Evolutionary conservation across 2,113 vertebrate genomes (phyloP), one percentile per base, ranked within the genome.

Genomic region (Rhabdornis inornatus): DNA sequence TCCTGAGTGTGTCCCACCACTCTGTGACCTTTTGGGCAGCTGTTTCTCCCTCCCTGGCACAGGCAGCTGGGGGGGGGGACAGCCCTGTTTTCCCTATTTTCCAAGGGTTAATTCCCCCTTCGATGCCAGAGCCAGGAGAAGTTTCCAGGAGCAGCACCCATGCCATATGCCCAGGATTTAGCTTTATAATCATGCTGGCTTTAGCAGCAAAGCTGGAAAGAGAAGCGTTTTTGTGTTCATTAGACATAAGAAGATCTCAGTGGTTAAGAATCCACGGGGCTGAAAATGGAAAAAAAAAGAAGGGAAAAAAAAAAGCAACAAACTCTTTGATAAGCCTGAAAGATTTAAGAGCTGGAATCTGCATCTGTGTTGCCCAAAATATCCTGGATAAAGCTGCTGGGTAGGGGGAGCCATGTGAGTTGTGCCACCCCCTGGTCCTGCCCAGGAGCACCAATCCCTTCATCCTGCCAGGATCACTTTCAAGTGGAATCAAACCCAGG

Each of bases 181-280:
- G 57, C 74, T 94, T 80, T 90, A 92, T 95, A 97, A 97, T 97
- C 96, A 92, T 91, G 92, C 86, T 75, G 88, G 88, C 77, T 96
- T 96, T 95, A 96, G 92, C 94, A 61, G 92, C 77, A 96, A 96
- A 96, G 88, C 96, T 96, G 87, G 75, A 35, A 93, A 93, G 85
- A 90, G 92, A 95, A 85, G 80, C 69, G 87, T 95, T 97, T 97
- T 85, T 96, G 77, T 93, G 79, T 96, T 97, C 95, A 91, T 96
- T 91, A 52, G 88, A 75, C 85, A 89, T 97, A 97, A 97, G 97
- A 95, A 89, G 96, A 94, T 96, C 90, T 95, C 0, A 0, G 68
- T 50, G 80, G 92, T 94, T 96, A 92, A 95, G 95, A 95, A 93
- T 52, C 64, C 35, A 42, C 40, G 3, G 33, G 74, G 50, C 39